Percentiles rank a stretch among this genome's conserved stretches.
phyloP scores from a whole-genome alignment of 2,113 vertebrate species.

The Ivindomyrus marchei region DNA sequence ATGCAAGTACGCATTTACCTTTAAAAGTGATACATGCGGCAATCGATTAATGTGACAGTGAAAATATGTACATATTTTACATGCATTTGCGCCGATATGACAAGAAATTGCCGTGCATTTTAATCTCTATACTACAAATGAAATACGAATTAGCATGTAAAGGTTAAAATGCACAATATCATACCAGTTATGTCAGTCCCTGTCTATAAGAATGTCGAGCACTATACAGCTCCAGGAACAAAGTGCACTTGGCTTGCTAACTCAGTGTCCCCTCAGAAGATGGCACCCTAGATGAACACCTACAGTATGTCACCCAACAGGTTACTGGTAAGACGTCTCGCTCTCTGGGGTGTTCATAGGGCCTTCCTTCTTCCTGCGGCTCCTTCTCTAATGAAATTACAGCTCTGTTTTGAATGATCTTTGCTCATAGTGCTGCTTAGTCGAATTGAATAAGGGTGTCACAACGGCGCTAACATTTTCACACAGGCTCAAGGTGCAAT shows the following conservation, averaged over 20 bases:
- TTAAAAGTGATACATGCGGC: too few relatives aligned
- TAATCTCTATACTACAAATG: too few relatives aligned
- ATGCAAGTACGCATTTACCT: too few relatives aligned
- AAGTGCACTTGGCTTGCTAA: not conserved
- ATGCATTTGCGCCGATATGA: too few relatives aligned
- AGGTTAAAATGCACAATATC: too few relatives aligned
- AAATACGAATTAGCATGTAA: too few relatives aligned
- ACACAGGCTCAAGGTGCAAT: constrained; percentile 21
- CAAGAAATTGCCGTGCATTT: too few relatives aligned
- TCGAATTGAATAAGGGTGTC: constrained; percentile 28
- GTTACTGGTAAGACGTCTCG: not conserved
- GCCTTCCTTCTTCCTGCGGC: not conserved
- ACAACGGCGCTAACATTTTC: constrained; percentile 13
- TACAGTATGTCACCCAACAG: not conserved
- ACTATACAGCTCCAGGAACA: not conserved
- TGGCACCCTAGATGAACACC: not conserved
- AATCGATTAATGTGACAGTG: too few relatives aligned
- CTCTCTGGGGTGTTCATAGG: not conserved
- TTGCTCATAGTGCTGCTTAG: constrained; percentile 8
- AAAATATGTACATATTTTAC: too few relatives aligned
- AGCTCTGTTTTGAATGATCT: constrained; percentile 32
- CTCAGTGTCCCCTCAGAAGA: not conserved
- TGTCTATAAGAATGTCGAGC: not conserved
- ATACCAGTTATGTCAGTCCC: too few relatives aligned
- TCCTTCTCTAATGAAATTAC: constrained; percentile 14